phyloP scores from a whole-genome alignment of 2,888 invertebrate genomes.

The Pollenia amentaria region DNA sequence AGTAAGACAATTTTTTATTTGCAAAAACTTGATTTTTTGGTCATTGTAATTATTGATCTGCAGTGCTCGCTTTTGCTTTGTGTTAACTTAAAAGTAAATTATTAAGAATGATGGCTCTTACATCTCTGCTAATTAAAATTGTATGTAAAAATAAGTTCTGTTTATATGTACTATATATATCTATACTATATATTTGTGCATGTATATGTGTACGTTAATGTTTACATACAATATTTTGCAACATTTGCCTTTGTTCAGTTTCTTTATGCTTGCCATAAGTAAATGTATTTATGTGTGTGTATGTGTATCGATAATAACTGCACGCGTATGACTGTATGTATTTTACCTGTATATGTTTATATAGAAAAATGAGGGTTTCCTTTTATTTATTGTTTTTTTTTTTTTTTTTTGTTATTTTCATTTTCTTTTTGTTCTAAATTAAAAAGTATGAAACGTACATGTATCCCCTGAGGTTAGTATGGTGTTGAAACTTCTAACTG shows the following conservation, averaged over 20 bases:
- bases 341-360: neutral
- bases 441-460: conserved; percentile 64
- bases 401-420: neutral
- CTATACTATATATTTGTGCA: neutral
- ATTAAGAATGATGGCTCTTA: too few relatives aligned
- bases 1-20: too few relatives aligned
- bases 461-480: conserved; percentile 65
- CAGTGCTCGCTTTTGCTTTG: too few relatives aligned
- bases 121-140: too few relatives aligned
- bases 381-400: neutral
- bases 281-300: neutral
- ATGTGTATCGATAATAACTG: neutral
- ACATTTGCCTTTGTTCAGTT: conserved; percentile 56
- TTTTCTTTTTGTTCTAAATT: conserved; percentile 57
- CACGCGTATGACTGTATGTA: neutral
- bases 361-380: conserved; percentile 45
- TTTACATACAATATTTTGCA: conserved; percentile 40
- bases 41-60: too few relatives aligned
- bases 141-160: too few relatives aligned
- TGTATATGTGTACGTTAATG: neutral
- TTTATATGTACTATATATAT: neutral
- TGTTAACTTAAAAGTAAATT: too few relatives aligned
- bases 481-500: conserved; percentile 66
- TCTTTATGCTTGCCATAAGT: conserved; percentile 10
- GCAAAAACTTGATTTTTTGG: too few relatives aligned